Percentiles rank a stretch among this genome's conserved stretches.
phyloP scores from a whole-genome alignment of 2,888 invertebrate genomes.

The Ennomos quercinarius region DNA sequence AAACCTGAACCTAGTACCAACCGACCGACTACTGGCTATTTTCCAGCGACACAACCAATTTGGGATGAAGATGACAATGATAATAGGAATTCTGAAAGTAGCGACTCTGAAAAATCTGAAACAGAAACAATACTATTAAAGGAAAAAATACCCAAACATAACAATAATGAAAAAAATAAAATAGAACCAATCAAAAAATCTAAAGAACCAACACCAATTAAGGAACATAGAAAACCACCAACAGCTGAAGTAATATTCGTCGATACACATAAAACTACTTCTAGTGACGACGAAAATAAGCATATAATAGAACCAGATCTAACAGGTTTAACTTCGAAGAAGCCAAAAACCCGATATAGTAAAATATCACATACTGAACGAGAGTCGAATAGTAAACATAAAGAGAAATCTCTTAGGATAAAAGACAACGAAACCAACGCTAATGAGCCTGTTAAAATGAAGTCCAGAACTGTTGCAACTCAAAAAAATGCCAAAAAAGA shows the following conservation, averaged over 20 bases:
- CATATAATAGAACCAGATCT: background rate
- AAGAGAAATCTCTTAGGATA: background rate
- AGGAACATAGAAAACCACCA: slow-evolving; percentile 14
- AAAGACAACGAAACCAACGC: background rate
- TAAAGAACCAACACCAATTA: slow-evolving; percentile 1
- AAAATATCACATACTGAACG: slow-evolving; percentile 21
- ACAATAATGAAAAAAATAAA: slow-evolving; percentile 1
- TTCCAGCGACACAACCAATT: slow-evolving; percentile 49
- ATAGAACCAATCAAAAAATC: slow-evolving; percentile 5
- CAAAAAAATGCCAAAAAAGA: background rate
- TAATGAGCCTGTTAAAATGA: background rate
- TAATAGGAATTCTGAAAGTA: slow-evolving; percentile 11
- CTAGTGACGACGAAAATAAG: too few relatives aligned
- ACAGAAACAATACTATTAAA: too few relatives aligned
- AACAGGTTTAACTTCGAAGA: slow-evolving; percentile 6
- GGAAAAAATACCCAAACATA: too few relatives aligned
- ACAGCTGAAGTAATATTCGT: slow-evolving; percentile 34
- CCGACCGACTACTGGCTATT: slow-evolving; percentile 15
- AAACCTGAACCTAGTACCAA: background rate
- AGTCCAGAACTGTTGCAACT: background rate
- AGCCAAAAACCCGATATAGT: slow-evolving; percentile 31
- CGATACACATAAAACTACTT: slow-evolving; percentile 30
- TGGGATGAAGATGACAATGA: slow-evolving; percentile 25
- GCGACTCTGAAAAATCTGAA: slow-evolving; percentile 1
- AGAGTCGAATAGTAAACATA: background rate